Percentiles rank a stretch among this genome's conserved stretches.
Conservation (phyloP, 2,888 invertebrate genomes). For the Salpingus planirostris region DNA sequence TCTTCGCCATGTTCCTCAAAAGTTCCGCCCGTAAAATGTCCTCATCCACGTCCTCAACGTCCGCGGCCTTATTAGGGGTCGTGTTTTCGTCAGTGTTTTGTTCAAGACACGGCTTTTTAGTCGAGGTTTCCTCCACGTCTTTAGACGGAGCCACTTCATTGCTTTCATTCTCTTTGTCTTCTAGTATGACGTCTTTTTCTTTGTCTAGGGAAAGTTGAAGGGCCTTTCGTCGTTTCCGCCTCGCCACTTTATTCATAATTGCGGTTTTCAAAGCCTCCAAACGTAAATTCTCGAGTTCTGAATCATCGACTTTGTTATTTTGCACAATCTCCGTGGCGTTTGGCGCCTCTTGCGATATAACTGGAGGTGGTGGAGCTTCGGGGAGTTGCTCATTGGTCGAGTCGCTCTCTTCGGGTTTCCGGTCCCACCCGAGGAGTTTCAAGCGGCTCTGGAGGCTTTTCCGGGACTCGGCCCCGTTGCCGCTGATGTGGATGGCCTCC, state of each 20-base stretch:
- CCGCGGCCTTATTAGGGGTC: no score
- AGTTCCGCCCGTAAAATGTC: not conserved
- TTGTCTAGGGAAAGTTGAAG: slow-evolving; percentile 11
- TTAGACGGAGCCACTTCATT: slow-evolving; percentile 7
- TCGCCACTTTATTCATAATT: slow-evolving; percentile 54
- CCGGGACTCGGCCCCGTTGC: slow-evolving; percentile 20
- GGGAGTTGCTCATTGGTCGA: slow-evolving; percentile 40
- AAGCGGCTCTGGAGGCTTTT: slow-evolving; percentile 32
- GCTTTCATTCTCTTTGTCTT: slow-evolving; percentile 18
- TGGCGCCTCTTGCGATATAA: slow-evolving; percentile 14
- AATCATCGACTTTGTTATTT: slow-evolving; percentile 35
- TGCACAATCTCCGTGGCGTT: slow-evolving; percentile 1
- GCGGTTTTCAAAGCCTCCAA: slow-evolving; percentile 62
- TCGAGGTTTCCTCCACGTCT: slow-evolving; percentile 42
- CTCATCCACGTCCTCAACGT: no score
- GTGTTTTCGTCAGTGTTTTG: no score
- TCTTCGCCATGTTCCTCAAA: not conserved
- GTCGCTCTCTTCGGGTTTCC: slow-evolving; percentile 1
- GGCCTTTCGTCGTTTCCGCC: slow-evolving; percentile 38
- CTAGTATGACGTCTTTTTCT: slow-evolving; percentile 23
- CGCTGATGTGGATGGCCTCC: slow-evolving; percentile 44
- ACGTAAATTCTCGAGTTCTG: slow-evolving; percentile 53
- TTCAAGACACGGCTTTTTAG: not conserved
- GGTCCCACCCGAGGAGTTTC: slow-evolving; percentile 14
- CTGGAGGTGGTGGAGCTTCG: not conserved